A percentile compares a stretch with the other conserved stretches of the same genome.
Evolutionary conservation across 2,888 invertebrate species (phyloP).

Genomic region (Polyommatus iphigenia): DNA sequence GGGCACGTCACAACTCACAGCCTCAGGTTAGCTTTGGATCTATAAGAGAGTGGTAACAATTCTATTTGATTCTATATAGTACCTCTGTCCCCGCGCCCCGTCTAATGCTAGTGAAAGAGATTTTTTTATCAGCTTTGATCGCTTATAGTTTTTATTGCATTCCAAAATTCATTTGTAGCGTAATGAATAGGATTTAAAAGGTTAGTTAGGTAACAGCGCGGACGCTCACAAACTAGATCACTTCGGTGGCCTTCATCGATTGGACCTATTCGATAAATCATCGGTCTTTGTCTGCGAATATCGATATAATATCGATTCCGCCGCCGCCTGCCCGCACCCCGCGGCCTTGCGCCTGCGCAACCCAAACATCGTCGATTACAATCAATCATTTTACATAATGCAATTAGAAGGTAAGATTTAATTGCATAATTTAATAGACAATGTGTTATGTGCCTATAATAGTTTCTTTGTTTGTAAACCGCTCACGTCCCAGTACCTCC

Average conservation of each 20-base stretch:
- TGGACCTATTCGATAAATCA: conserved; percentile 44
- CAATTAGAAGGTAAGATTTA: conserved; percentile 30
- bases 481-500: background rate
- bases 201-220: background rate
- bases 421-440: conserved; percentile 26
- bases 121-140: background rate
- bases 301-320: conserved; percentile 43
- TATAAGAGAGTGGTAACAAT: too few species aligned
- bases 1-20: background rate
- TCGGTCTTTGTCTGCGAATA: conserved; percentile 47
- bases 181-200: conserved; percentile 9
- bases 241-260: conserved; percentile 54
- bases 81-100: background rate
- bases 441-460: background rate
- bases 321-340: conserved; percentile 39
- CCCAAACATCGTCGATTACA: conserved; percentile 51
- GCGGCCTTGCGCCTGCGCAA: conserved; percentile 39
- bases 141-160: background rate
- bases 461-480: background rate
- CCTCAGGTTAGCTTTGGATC: background rate
- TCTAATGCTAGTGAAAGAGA: background rate
- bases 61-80: background rate
- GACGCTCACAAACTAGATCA: conserved; percentile 36
- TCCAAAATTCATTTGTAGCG: background rate
- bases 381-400: conserved; percentile 48